phyloP scores from a whole-genome alignment of 2,113 vertebrate genomes.

The Tautogolabrus adspersus region DNA sequence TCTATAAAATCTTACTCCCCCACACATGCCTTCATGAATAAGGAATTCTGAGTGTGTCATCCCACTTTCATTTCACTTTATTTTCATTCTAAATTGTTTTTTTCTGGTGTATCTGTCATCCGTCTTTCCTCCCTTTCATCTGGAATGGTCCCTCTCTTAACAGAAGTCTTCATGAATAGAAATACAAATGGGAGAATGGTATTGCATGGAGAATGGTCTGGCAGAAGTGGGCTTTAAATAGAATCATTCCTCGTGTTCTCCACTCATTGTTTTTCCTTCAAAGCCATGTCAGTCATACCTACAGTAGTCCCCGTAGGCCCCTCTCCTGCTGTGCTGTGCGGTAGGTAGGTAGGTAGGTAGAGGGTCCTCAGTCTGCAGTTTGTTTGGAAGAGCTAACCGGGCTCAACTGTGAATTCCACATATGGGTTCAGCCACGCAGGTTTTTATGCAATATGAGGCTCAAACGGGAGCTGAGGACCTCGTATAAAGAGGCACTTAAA shows the following conservation, averaged over 20 bases:
- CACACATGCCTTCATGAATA: neutral
- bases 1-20: conserved; percentile 17
- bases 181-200: conserved; percentile 20
- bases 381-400: conserved; percentile 47
- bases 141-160: conserved; percentile 40
- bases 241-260: conserved; percentile 49
- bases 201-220: conserved; percentile 29
- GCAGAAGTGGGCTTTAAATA: conserved; percentile 61
- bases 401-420: conserved; percentile 49
- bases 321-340: conserved; percentile 54
- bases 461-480: neutral
- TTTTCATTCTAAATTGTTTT: conserved; percentile 27
- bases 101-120: neutral
- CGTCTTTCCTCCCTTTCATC: conserved; percentile 18
- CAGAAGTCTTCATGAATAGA: conserved; percentile 48
- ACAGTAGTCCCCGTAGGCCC: conserved; percentile 39
- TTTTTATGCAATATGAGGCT: conserved; percentile 35
- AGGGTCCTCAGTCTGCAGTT: conserved; percentile 17
- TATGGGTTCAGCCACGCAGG: conserved; percentile 39
- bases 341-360: conserved; percentile 35
- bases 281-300: conserved; percentile 53
- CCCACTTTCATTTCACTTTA: conserved; percentile 21
- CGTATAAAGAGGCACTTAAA: conserved; percentile 13
- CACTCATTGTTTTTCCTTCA: conserved; percentile 54
- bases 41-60: conserved; percentile 3